Conservation (phyloP, 2,888 invertebrate genomes). For the Drosophila sordidula region DNA sequence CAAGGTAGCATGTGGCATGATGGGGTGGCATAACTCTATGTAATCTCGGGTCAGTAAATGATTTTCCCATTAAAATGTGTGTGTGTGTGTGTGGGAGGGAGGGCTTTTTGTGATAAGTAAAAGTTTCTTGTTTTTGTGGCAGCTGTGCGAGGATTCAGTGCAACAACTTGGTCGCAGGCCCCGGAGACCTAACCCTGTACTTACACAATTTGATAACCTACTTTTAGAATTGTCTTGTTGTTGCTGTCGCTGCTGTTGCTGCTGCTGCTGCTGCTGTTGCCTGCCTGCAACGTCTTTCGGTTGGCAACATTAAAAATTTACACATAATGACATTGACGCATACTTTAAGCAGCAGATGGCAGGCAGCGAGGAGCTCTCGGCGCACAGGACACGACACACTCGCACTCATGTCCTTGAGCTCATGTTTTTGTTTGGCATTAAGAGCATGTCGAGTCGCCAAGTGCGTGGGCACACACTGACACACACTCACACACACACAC, state of each 20-base stretch:
- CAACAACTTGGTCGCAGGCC: conserved; percentile 52
- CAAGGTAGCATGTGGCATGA: conserved; percentile 12
- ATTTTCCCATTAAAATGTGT: conserved; percentile 63
- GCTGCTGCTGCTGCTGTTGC: conserved; percentile 10
- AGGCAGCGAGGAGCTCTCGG: conserved; percentile 6
- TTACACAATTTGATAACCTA: conserved; percentile 78
- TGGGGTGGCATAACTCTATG: conserved; percentile 33
- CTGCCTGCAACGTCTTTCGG: conserved; percentile 41
- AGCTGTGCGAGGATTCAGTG: conserved; percentile 49
- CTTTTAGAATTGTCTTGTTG: conserved; percentile 47
- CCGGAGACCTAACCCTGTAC: conserved; percentile 39
- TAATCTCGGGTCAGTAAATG: conserved; percentile 70
- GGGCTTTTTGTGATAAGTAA: conserved; percentile 41
- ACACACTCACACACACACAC: conserved; percentile 8
- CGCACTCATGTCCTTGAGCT: conserved; percentile 70
- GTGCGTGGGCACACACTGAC: conserved; percentile 16
- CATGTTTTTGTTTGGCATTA: conserved; percentile 79
- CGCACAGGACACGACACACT: not conserved
- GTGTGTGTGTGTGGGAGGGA: conserved; percentile 5
- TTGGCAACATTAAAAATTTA: conserved; percentile 77
- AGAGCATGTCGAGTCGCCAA: conserved; percentile 70
- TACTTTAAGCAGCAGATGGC: conserved; percentile 28
- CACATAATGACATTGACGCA: conserved; percentile 71
- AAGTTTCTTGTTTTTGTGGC: conserved; percentile 61
- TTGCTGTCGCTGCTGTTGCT: conserved; percentile 10